A percentile compares a stretch with the other conserved stretches of the same genome.
Evolutionary conservation across 2,888 invertebrate genomes (phyloP).

Genomic region (Stenchaetothrips biformis): DNA sequence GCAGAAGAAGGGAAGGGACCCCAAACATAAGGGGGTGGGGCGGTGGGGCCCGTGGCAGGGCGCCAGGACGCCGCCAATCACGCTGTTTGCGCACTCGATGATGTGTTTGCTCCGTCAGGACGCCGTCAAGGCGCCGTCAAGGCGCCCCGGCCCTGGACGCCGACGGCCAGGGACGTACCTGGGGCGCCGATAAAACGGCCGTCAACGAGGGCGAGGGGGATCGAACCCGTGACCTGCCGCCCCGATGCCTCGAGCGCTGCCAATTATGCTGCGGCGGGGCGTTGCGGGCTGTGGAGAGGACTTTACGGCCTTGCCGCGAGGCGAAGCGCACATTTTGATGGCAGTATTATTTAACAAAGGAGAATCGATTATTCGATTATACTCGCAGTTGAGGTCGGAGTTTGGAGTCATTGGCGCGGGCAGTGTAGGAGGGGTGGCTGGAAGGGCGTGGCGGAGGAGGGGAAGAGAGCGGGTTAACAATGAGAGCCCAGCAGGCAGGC

Average conservation of each 20-base stretch:
- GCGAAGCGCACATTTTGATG: neutral
- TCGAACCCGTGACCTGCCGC: no score
- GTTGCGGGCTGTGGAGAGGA: neutral
- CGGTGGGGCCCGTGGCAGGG: neutral
- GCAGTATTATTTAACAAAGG: conserved; percentile 10
- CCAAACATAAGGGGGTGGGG: conserved; percentile 7
- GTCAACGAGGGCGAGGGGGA: no score
- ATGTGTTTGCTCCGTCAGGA: conserved; percentile 17
- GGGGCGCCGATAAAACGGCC: no score
- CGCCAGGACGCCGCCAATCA: conserved; percentile 10
- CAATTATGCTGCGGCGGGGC: neutral
- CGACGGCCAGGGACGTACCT: no score
- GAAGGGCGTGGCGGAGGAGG: neutral
- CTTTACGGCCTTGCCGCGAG: neutral
- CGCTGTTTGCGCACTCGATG: conserved; percentile 18
- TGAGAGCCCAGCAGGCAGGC: neutral
- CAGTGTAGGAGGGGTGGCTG: neutral
- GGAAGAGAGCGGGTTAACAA: neutral
- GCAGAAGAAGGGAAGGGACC: no score
- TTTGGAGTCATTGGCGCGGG: conserved; percentile 11
- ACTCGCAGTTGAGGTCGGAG: neutral
- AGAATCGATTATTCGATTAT: conserved; percentile 6
- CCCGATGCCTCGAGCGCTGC: no score
- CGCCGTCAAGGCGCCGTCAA: neutral
- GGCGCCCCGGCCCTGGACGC: no score